Percentiles rank a stretch among this genome's conserved stretches.
Conservation (phyloP, 2,113 vertebrate genomes). For the Psilopsiagon aymara region DNA sequence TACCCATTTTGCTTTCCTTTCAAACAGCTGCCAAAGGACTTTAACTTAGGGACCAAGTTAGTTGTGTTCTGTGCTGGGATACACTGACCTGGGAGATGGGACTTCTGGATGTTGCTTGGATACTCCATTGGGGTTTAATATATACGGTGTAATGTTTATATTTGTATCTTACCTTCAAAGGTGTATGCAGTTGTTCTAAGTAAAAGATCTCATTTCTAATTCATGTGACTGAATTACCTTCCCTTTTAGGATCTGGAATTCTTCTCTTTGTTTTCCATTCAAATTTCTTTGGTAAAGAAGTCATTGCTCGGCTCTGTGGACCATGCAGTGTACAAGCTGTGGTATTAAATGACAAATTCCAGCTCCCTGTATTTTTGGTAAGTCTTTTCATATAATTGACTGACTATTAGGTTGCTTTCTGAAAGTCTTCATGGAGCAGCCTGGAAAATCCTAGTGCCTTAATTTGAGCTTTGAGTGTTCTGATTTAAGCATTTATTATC, state of each 20-base stretch:
- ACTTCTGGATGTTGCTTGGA: not conserved
- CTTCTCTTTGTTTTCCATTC: conserved; percentile 95
- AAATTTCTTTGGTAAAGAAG: conserved; percentile 88
- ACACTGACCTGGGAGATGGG: not conserved
- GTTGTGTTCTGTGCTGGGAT: not conserved
- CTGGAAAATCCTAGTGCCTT: not conserved
- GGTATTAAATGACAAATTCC: conserved; percentile 96
- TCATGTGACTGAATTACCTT: not conserved
- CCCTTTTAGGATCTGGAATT: conserved; percentile 86
- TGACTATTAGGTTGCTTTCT: not conserved
- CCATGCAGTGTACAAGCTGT: conserved; percentile 95
- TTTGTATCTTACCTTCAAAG: not conserved
- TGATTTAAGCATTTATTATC: not conserved
- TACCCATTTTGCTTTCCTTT: not conserved
- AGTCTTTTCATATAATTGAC: not conserved
- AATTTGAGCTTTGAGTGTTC: not conserved
- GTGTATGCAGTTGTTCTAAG: not conserved
- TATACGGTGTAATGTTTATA: not conserved
- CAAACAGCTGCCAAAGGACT: not conserved
- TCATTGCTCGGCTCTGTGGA: conserved; percentile 89
- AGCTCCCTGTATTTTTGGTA: conserved; percentile 95
- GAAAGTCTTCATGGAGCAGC: not conserved
- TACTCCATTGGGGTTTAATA: not conserved
- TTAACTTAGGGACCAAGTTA: not conserved
- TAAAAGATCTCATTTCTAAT: not conserved